phyloP scores from a whole-genome alignment of 1,140 invertebrate species.

The Leptinotarsa defecta region DNA sequence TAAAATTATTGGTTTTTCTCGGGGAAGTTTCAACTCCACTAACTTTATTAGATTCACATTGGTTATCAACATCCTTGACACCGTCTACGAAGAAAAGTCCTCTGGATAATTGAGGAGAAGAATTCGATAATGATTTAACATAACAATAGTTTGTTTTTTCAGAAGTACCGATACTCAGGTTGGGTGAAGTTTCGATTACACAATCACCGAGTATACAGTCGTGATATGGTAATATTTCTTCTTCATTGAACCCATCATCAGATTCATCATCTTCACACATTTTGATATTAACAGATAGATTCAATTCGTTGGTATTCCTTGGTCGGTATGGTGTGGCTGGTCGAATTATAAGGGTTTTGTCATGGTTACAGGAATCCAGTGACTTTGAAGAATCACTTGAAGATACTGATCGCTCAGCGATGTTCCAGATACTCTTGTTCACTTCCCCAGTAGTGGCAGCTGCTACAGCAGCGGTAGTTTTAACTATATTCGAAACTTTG shows the following conservation, averaged over 20 bases:
- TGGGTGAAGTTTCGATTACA: constrained; percentile 29
- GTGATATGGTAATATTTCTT: constrained; percentile 26
- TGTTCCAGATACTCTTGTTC: constrained; percentile 56
- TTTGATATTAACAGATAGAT: not conserved
- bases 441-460: constrained; percentile 54
- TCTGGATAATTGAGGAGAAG: constrained; percentile 47
- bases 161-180: constrained; percentile 17
- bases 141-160: not conserved
- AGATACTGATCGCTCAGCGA: constrained; percentile 51
- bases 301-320: constrained; percentile 34
- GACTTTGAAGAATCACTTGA: constrained; percentile 43
- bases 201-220: constrained; percentile 25
- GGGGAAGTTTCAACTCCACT: constrained; percentile 51
- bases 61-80: constrained; percentile 30
- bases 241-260: constrained; percentile 41
- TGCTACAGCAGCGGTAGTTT: constrained; percentile 55
- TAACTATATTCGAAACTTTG: constrained; percentile 42
- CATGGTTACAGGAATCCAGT: constrained; percentile 25
- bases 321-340: constrained; percentile 34
- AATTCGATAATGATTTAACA: constrained; percentile 35
- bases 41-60: constrained; percentile 22
- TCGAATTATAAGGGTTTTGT: constrained; percentile 34
- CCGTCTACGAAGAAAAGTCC: constrained; percentile 45
- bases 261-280: constrained; percentile 36
- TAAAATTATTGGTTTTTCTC: constrained; percentile 6